Evolutionary conservation across 2,888 invertebrate species (phyloP), one percentile per base, ranked within the genome.

Genomic region (Lithophane ornitopus): DNA sequence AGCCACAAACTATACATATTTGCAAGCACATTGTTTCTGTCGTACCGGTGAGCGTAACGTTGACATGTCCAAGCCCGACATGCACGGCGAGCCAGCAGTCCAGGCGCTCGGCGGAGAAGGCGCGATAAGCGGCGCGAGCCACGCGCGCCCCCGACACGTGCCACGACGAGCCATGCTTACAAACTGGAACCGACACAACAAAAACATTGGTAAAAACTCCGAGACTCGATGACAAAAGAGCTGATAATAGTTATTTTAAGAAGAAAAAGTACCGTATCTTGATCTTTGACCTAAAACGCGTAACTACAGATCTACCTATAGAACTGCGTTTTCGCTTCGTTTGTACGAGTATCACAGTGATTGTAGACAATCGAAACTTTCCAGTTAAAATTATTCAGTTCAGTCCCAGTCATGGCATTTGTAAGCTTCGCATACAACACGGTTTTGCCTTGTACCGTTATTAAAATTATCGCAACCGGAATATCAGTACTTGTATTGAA

Each of bases 61-160:
- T 99, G 94, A 99, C 98, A 95, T 99, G 98, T 92, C 98, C 98
- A 81, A 99, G 97, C 74, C 99, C 99, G 88, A 99, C 98, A 94
- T 98, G 98, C 78, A 99, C 98, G 56, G 99, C 99, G 86, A 99
- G 97, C 95, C 98, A 97, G 89, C 99, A 99, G 90, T 98, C 97
- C 85, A 99, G 97, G 92, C 98, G 98, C 93, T 99, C 98, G 87
- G 98, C 97, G 85, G 99, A 98, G 97, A 99, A 99, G 87, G 99
- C 99, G 91, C 98, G 98, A 97, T 99, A 99, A 76, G 98, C 98
- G 89, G 98, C 98, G 73, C 96, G 94, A 14, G 96, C 92, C 89
- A 98, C 97, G 89, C 99, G 98, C 58, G 98, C 97, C 39, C 98
- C 98, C 56, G 98, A 98, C 91, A 99, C 98, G 96, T 99, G 99